phyloP scores from a whole-genome alignment of 2,113 vertebrate species.

The Siniperca chuatsi region DNA sequence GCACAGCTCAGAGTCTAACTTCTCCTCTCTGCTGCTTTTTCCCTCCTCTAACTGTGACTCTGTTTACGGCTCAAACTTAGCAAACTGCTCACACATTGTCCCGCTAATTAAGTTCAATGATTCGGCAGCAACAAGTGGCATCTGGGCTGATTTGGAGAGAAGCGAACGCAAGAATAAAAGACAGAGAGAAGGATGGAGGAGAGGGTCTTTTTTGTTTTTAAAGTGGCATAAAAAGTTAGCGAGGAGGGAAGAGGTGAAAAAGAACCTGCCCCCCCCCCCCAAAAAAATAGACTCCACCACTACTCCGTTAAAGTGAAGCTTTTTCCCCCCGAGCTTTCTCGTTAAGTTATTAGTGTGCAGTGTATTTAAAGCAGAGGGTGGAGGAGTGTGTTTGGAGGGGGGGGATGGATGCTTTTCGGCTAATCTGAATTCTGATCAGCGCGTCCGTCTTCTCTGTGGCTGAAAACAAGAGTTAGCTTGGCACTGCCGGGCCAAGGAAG shows the following conservation, averaged over 20 bases:
- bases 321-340: constrained; percentile 65
- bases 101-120: constrained; percentile 85
- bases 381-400: constrained; percentile 46
- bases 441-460: constrained; percentile 83
- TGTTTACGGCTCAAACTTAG: constrained; percentile 60
- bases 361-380: constrained; percentile 89
- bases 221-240: constrained; percentile 62
- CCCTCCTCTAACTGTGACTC: constrained; percentile 40
- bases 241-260: constrained; percentile 51
- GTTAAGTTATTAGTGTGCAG: constrained; percentile 77
- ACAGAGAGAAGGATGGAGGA: constrained; percentile 37
- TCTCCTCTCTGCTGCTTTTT: constrained; percentile 13
- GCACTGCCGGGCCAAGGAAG: constrained; percentile 89
- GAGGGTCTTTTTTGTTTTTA: constrained; percentile 32
- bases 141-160: constrained; percentile 55
- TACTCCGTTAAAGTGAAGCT: constrained; percentile 41
- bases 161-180: constrained; percentile 28
- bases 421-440: constrained; percentile 98
- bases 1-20: constrained; percentile 38
- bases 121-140: constrained; percentile 76
- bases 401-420: constrained; percentile 86
- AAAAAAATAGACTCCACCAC: constrained; percentile 62
- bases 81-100: constrained; percentile 66
- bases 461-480: constrained; percentile 92
- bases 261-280: constrained; percentile 26